Conservation (phyloP, 2,888 invertebrate genomes). For the Platerodrilus igneus region DNA sequence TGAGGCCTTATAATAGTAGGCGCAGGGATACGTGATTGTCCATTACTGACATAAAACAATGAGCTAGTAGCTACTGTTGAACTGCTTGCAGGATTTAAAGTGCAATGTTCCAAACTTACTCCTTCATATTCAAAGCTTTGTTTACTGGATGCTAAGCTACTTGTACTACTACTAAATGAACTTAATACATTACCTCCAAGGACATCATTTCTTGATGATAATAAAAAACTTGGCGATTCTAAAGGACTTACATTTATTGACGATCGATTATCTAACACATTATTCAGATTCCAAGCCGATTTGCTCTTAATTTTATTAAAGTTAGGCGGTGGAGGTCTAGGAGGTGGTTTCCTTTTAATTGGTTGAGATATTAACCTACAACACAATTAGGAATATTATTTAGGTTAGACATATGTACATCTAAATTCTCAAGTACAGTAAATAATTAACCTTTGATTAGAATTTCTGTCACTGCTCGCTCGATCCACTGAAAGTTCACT, state of each 20-base stretch:
- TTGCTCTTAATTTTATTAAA: conserved; percentile 41
- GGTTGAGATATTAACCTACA: no score
- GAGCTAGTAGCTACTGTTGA: conserved; percentile 11
- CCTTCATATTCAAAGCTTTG: conserved; percentile 72
- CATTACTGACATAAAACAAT: conserved; percentile 12
- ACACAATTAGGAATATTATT: no score
- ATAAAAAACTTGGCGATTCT: conserved; percentile 41
- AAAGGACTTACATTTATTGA: conserved; percentile 53
- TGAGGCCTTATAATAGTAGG: conserved; percentile 75
- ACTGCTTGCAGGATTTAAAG: not conserved
- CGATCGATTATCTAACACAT: conserved; percentile 45
- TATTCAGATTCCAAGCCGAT: conserved; percentile 40
- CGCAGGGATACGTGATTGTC: conserved; percentile 23
- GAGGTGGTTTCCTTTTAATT: conserved; percentile 67
- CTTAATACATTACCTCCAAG: conserved; percentile 45
- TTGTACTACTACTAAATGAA: conserved; percentile 47
- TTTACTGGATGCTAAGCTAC: conserved; percentile 64
- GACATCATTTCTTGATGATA: conserved; percentile 38
- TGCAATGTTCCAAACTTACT: conserved; percentile 47
- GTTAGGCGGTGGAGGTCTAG: conserved; percentile 67
- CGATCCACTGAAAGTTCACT: conserved; percentile 30
- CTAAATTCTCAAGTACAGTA: no score
- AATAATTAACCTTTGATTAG: conserved; percentile 18
- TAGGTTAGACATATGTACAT: no score
- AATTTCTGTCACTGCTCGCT: conserved; percentile 22